Percentiles rank a stretch among this genome's conserved stretches.
Conservation (phyloP, 2,797 vertebrate species). For the Sebastes matsubarae region DNA sequence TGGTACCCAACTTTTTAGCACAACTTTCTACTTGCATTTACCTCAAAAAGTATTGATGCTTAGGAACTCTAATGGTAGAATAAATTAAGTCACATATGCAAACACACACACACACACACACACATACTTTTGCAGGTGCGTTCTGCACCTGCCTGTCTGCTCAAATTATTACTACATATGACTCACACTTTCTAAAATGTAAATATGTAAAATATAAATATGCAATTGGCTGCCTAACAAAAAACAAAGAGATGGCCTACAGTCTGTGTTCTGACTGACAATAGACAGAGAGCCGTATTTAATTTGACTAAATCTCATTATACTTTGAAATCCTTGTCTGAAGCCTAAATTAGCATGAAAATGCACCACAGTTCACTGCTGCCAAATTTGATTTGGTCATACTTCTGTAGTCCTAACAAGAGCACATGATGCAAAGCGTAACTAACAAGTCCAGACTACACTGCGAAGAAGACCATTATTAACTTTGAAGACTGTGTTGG, state of each 20-base stretch:
- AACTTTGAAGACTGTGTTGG: neutral
- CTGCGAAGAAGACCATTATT: conserved; percentile 11
- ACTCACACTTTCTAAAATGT: neutral
- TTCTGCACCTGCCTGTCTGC: neutral
- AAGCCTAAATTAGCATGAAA: conserved; percentile 43
- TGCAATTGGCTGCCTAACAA: neutral
- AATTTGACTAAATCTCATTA: conserved; percentile 49
- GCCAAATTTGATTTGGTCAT: conserved; percentile 39
- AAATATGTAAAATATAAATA: conserved; percentile 12
- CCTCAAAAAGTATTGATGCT: neutral
- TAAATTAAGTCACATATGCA: neutral
- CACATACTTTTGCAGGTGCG: neutral
- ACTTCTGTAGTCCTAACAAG: conserved; percentile 24
- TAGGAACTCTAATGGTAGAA: neutral
- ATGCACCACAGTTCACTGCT: conserved; percentile 31
- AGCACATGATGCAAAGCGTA: conserved; percentile 5
- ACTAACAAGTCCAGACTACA: conserved; percentile 24
- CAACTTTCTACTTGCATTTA: neutral
- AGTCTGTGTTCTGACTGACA: conserved; percentile 33
- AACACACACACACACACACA: neutral
- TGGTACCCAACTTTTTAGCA: neutral
- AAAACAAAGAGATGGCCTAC: neutral
- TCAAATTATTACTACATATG: neutral
- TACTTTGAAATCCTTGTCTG: conserved; percentile 39
- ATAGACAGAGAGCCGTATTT: conserved; percentile 28